These are phyloP conservation scores for Scortum barcoo DNA, from an alignment of 2,113 vertebrate genomes.

Conservation along the genomic window DNA sequence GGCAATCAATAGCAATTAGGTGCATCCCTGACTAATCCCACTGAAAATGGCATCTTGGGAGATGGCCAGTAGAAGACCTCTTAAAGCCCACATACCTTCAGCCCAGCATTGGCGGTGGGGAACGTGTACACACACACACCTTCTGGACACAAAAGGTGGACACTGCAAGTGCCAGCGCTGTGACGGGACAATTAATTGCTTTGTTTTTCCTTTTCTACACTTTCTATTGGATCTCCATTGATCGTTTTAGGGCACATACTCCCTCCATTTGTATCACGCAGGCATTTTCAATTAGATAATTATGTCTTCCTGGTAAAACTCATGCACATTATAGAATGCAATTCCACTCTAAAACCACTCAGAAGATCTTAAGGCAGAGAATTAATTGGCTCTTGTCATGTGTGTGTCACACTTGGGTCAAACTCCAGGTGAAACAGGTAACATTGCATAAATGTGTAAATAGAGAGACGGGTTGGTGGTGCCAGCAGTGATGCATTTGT, in stretches of 20 bases:
- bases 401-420: too few species aligned
- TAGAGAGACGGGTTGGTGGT: neutral
- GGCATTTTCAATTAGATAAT: conserved; percentile 54
- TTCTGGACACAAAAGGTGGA: conserved; percentile 33
- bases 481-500: neutral
- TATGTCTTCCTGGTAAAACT: conserved; percentile 40
- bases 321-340: conserved; percentile 21
- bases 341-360: conserved; percentile 24
- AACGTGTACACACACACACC: neutral
- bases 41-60: conserved; percentile 88
- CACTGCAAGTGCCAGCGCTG: conserved; percentile 46
- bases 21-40: conserved; percentile 92
- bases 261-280: conserved; percentile 46
- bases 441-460: conserved; percentile 1
- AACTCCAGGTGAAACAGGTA: too few species aligned
- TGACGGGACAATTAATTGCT: conserved; percentile 72
- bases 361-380: neutral
- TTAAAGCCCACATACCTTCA: conserved; percentile 56
- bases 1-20: conserved; percentile 97
- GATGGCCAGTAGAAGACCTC: conserved; percentile 76
- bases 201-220: conserved; percentile 58
- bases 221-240: conserved; percentile 50
- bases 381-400: conserved; percentile 9
- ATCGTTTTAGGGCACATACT: conserved; percentile 38
- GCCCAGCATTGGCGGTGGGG: neutral